phyloP scores from a whole-genome alignment of 2,113 vertebrate genomes.

The Tyto alba region DNA sequence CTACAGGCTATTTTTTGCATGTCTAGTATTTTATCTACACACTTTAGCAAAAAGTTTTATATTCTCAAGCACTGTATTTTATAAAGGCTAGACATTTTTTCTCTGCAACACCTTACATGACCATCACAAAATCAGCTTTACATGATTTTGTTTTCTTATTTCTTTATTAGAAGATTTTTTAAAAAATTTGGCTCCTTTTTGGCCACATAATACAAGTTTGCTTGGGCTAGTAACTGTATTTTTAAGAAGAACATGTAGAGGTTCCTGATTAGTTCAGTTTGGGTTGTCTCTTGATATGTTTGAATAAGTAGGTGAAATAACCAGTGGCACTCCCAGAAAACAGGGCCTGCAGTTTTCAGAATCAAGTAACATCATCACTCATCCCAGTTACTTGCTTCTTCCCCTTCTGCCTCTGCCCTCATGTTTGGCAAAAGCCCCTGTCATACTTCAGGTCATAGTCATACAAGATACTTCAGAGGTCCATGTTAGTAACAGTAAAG shows the following conservation, averaged over 20 bases:
- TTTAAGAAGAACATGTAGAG: not conserved
- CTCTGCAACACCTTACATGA: not conserved
- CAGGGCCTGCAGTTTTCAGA: not conserved
- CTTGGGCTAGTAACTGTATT: not conserved
- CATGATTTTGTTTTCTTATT: not conserved
- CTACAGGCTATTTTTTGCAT: accelerated
- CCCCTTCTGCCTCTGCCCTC: not conserved
- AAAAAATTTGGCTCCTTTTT: not conserved
- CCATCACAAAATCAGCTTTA: not conserved
- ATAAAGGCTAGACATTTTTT: accelerated
- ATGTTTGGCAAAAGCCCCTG: not conserved
- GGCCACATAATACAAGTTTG: not conserved
- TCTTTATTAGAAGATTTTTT: not conserved
- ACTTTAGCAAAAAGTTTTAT: not conserved
- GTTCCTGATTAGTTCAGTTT: not conserved
- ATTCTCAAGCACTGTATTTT: not conserved
- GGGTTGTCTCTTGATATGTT: not conserved
- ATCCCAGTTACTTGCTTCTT: not conserved
- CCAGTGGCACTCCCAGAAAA: not conserved
- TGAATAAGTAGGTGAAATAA: not conserved
- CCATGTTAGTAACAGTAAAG: not conserved
- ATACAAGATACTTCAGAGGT: not conserved
- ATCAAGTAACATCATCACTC: not conserved
- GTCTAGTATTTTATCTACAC: not conserved
- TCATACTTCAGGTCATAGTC: not conserved